A percentile compares a stretch with the other conserved stretches of the same genome.
Conservation (phyloP, 2,797 vertebrate genomes). For the Natrix natrix region DNA sequence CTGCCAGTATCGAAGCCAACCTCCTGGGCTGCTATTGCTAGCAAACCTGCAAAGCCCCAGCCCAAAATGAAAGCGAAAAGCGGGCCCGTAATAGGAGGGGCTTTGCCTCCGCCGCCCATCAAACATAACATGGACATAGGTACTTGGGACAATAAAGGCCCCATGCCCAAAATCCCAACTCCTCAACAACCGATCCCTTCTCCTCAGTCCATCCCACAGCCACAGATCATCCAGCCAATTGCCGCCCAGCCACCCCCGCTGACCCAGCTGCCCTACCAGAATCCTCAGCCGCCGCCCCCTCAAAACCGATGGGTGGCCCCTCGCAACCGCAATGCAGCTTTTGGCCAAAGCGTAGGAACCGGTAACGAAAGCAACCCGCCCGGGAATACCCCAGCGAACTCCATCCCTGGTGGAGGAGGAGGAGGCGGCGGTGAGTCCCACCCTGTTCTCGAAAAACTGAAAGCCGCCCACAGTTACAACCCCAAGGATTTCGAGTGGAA, state of each 20-base stretch:
- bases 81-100: constrained; percentile 79
- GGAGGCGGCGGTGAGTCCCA: constrained; percentile 75
- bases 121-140: constrained; percentile 98
- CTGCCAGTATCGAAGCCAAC: constrained; percentile 89
- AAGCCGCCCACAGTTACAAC: constrained; percentile 92
- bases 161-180: constrained; percentile 82
- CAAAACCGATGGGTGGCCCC: constrained; percentile 92
- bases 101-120: constrained; percentile 88
- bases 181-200: constrained; percentile 76
- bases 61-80: constrained; percentile 89
- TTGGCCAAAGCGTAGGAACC: constrained; percentile 78
- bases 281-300: constrained; percentile 79
- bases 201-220: constrained; percentile 78
- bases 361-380: constrained; percentile 69
- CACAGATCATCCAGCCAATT: constrained; percentile 80
- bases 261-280: constrained; percentile 84
- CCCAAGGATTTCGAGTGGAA: constrained; percentile 96
- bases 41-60: constrained; percentile 91
- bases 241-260: constrained; percentile 78
- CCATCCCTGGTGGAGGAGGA: constrained; percentile 55
- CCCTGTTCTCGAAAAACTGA: constrained; percentile 91
- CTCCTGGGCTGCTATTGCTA: constrained; percentile 94
- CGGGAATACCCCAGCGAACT: constrained; percentile 71
- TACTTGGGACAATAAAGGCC: constrained; percentile 95
- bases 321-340: constrained; percentile 85